These are phyloP conservation scores for Hypotaenidia okinawae DNA, from an alignment of 2,797 vertebrate species.

Conservation along the genomic window DNA sequence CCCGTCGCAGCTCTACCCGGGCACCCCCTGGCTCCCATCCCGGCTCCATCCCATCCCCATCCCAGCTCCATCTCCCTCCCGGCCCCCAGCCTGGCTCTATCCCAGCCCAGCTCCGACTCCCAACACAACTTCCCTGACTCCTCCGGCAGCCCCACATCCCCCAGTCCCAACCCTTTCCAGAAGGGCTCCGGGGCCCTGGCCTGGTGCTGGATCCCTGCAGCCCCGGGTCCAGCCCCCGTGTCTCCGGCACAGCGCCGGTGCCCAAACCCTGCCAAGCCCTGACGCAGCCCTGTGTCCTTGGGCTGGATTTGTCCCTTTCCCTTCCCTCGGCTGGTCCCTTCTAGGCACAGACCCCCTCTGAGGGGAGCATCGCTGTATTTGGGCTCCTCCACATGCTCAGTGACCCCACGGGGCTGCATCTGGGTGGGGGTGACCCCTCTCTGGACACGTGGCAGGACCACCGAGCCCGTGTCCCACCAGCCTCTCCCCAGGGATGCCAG, in stretches of 20 bases:
- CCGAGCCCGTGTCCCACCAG: not conserved
- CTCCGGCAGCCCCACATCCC: not conserved
- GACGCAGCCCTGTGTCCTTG: not conserved
- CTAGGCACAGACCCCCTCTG: not conserved
- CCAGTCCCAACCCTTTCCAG: not conserved
- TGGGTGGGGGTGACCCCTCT: not conserved
- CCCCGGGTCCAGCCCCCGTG: not conserved
- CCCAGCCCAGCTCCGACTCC: not conserved
- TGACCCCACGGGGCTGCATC: rapidly evolving
- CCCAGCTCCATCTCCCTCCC: not conserved
- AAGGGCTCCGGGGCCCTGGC: no score
- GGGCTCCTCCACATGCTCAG: not conserved
- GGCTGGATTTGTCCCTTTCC: not conserved
- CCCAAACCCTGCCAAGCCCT: not conserved
- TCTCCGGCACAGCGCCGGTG: rapidly evolving
- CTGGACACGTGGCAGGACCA: not conserved
- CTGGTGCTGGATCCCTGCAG: not conserved
- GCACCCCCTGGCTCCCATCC: no score
- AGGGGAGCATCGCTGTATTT: rapidly evolving
- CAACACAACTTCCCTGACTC: not conserved
- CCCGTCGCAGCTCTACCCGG: not conserved
- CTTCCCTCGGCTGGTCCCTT: not conserved
- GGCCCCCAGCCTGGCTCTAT: not conserved
- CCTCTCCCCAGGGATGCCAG: not conserved
- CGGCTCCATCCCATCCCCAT: not conserved